Evolutionary conservation across 2,888 invertebrate genomes (phyloP).

Genomic region (Argyra leucocephala): DNA sequence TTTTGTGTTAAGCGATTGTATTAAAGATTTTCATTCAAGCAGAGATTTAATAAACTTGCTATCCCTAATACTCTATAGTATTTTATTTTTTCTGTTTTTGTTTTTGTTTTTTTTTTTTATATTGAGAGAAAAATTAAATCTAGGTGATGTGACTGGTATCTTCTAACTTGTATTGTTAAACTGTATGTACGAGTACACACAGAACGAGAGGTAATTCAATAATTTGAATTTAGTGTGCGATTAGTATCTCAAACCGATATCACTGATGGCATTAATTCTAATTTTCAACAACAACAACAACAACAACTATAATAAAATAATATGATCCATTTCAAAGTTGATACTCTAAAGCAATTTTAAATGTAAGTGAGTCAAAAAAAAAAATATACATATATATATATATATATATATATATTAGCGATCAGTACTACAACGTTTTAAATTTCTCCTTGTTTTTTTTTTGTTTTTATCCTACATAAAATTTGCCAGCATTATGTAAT

Average conservation of each 20-base stretch:
- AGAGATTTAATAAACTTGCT: no score
- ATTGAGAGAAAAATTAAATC: neutral
- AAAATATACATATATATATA: no score
- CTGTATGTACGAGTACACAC: neutral
- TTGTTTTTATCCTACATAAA: neutral
- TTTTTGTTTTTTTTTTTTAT: no score
- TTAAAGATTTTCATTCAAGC: no score
- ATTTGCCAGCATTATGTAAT: no score
- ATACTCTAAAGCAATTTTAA: neutral
- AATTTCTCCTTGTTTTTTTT: neutral
- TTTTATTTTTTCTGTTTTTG: no score
- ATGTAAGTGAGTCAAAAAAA: neutral
- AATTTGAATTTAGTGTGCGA: neutral
- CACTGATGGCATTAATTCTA: conserved; percentile 3
- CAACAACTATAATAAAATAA: neutral
- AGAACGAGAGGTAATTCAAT: neutral
- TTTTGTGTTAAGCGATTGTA: no score
- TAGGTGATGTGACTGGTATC: neutral
- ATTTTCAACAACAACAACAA: neutral
- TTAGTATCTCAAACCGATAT: neutral
- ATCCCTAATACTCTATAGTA: no score
- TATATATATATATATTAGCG: no score
- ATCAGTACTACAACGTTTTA: neutral
- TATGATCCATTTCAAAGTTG: neutral
- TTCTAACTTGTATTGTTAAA: neutral